Evolutionary conservation across 2,888 invertebrate species (phyloP).

Genomic region (Xestia c-nigrum): DNA sequence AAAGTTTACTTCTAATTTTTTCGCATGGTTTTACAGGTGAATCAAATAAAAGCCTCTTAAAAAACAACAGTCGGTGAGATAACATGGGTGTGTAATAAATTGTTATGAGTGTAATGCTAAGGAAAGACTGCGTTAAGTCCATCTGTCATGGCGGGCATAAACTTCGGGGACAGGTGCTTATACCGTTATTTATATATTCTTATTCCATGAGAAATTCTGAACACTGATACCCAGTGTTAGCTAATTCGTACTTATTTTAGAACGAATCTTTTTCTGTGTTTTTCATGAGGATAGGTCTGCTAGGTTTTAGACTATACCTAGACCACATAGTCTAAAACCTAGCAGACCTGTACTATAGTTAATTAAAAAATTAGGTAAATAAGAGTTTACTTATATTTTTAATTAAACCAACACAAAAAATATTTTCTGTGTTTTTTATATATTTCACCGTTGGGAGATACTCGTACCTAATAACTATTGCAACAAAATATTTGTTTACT

Average conservation of each 20-base stretch:
- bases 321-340: too few relatives aligned
- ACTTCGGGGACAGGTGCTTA: constrained; percentile 25
- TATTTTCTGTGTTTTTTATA: background rate
- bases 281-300: background rate
- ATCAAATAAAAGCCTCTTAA: background rate
- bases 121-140: constrained; percentile 29
- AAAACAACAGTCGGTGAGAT: constrained; percentile 5
- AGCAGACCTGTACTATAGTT: too few relatives aligned
- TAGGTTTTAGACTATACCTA: background rate
- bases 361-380: too few relatives aligned
- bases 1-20: too few relatives aligned
- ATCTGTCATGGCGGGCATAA: constrained; percentile 49
- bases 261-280: background rate
- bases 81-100: constrained; percentile 42
- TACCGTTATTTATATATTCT: constrained; percentile 23
- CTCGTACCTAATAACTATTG: background rate
- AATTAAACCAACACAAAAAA: background rate
- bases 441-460: background rate
- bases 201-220: background rate
- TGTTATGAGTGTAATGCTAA: constrained; percentile 30
- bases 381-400: background rate
- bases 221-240: background rate
- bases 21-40: background rate
- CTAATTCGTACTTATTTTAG: background rate
- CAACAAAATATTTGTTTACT: constrained; percentile 31